These are phyloP conservation scores for Ptychodera flava DNA, from an alignment of 35 echinoderm and acorn worm species.

Conservation along the genomic window DNA sequence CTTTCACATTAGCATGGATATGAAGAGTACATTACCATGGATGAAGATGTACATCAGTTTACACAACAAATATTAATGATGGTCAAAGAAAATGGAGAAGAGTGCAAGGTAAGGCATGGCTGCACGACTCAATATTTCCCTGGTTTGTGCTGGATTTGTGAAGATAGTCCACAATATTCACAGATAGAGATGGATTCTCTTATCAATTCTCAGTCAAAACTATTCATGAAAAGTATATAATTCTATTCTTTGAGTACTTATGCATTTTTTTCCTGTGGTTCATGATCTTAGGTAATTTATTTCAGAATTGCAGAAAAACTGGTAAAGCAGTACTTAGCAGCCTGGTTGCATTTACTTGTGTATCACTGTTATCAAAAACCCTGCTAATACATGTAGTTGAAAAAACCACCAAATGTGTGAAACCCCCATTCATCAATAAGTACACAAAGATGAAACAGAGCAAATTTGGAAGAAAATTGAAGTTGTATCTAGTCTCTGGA, in stretches of 20 bases:
- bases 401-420: no score
- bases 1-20: slow-evolving; percentile 88
- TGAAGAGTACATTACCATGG: slow-evolving; percentile 73
- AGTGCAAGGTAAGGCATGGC: slow-evolving; percentile 68
- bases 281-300: not conserved
- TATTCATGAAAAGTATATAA: not conserved
- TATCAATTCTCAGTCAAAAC: not conserved
- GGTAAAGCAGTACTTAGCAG: no score
- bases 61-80: slow-evolving; percentile 66
- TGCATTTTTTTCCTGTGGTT: not conserved
- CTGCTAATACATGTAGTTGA: no score
- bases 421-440: no score
- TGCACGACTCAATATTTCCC: not conserved
- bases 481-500: no score
- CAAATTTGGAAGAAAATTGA: no score
- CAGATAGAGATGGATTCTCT: not conserved
- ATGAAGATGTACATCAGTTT: slow-evolving; percentile 80
- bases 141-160: not conserved
- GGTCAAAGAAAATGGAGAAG: slow-evolving; percentile 87
- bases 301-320: no score
- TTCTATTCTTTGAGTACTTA: not conserved
- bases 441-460: no score
- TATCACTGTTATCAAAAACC: no score
- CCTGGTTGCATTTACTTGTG: no score
- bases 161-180: not conserved